phyloP scores from a whole-genome alignment of 2,113 vertebrate genomes.

The Leucosticte australis region DNA sequence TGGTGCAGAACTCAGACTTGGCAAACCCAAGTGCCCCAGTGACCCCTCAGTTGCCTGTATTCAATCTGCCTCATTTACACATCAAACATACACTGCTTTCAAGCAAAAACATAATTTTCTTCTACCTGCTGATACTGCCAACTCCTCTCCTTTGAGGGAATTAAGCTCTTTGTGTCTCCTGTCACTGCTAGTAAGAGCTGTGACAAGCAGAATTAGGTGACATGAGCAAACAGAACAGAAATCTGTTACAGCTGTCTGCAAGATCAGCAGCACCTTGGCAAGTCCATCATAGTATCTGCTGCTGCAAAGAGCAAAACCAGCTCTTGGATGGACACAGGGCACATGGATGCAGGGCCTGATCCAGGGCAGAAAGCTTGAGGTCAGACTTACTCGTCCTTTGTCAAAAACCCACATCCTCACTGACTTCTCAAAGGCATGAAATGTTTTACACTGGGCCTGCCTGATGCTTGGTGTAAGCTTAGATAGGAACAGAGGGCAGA shows the following conservation, averaged over 20 bases:
- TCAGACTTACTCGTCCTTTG: not conserved
- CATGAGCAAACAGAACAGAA: not conserved
- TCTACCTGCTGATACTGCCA: not conserved
- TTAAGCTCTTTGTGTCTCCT: not conserved
- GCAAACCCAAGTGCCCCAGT: not conserved
- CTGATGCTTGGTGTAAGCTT: not conserved
- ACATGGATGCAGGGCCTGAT: not conserved
- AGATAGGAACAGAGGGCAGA: not conserved
- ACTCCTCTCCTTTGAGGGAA: not conserved
- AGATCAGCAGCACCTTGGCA: not conserved
- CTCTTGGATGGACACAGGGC: not conserved
- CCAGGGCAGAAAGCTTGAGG: not conserved
- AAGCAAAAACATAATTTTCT: not conserved
- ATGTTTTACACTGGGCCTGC: not conserved
- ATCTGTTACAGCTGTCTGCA: not conserved
- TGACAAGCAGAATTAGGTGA: not conserved
- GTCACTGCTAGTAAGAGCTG: not conserved
- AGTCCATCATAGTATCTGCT: not conserved
- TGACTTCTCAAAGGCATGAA: not conserved
- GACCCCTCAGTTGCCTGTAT: not conserved
- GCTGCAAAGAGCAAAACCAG: not conserved
- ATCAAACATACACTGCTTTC: not conserved
- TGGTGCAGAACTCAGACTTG: not conserved
- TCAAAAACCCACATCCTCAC: not conserved
- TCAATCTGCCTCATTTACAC: not conserved